Conservation (phyloP, 2,888 invertebrate species). For the Mesorhabditis sp. region DNA sequence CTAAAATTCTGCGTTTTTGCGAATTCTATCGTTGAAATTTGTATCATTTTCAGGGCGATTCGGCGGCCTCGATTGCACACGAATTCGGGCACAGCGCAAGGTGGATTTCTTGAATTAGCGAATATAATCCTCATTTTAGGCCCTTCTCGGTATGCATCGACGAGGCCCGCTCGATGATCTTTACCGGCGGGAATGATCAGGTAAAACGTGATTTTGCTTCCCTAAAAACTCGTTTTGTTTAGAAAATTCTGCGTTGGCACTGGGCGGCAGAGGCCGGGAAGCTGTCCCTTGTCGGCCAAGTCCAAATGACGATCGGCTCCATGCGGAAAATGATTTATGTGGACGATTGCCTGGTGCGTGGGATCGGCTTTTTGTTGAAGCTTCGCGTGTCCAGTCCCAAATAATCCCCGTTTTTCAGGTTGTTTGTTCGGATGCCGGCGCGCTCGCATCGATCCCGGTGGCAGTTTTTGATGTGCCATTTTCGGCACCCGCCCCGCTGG, state of each 20-base stretch:
- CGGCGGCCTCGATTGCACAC: neutral
- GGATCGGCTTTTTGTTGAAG: neutral
- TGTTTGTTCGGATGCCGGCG: neutral
- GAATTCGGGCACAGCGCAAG: conserved; percentile 22
- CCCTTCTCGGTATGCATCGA: conserved; percentile 27
- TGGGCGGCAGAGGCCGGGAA: neutral
- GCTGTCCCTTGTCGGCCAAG: neutral
- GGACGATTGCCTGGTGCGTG: neutral
- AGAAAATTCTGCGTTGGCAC: conserved; percentile 2
- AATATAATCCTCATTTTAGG: conserved; percentile 8
- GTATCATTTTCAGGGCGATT: no score
- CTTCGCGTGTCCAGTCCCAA: neutral
- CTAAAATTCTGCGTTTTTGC: neutral
- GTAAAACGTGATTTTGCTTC: conserved; percentile 5
- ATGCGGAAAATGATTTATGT: neutral
- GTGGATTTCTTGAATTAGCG: neutral
- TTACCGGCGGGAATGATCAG: conserved; percentile 34
- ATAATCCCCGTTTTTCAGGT: neutral
- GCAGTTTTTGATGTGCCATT: neutral
- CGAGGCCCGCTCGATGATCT: conserved; percentile 11
- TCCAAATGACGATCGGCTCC: neutral
- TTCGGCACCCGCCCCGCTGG: neutral
- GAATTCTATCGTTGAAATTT: neutral
- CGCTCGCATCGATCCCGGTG: neutral
- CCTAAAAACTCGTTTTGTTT: neutral